Percentiles rank a stretch among this genome's conserved stretches.
These are phyloP conservation scores for Neoniphon sammara DNA, from an alignment of 2,797 vertebrate genomes.

Conservation along the genomic window DNA sequence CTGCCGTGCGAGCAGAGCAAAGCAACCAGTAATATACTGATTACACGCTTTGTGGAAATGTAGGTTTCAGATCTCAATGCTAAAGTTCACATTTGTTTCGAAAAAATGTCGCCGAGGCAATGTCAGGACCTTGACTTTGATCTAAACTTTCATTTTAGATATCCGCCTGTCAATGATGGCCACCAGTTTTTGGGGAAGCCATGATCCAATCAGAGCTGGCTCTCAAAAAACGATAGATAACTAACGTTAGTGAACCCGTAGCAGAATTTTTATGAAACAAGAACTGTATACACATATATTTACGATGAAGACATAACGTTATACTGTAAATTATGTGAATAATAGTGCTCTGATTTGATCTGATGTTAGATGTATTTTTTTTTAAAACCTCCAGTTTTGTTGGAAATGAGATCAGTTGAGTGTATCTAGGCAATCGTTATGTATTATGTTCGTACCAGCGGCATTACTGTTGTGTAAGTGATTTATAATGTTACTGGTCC, in stretches of 20 bases:
- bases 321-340: too few species aligned
- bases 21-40: not conserved
- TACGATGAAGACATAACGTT: too few species aligned
- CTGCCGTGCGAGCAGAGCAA: slow-evolving; percentile 18
- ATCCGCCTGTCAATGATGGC: slow-evolving; percentile 60
- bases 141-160: slow-evolving; percentile 51
- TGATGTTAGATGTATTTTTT: too few species aligned
- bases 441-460: too few species aligned
- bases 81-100: accelerated
- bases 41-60: too few species aligned
- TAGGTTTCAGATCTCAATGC: accelerated
- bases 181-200: slow-evolving; percentile 73
- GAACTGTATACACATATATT: too few species aligned
- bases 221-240: slow-evolving; percentile 1
- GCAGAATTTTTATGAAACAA: not conserved
- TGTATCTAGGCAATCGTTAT: too few species aligned
- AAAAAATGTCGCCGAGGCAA: not conserved
- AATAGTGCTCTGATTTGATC: too few species aligned
- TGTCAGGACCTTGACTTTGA: slow-evolving; percentile 38
- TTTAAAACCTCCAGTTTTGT: too few species aligned
- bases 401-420: too few species aligned
- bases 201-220: slow-evolving; percentile 76
- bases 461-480: too few species aligned
- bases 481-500: too few species aligned
- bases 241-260: slow-evolving; percentile 27